Conservation (phyloP, 2,888 invertebrate species). For the Melitaea athalia region DNA sequence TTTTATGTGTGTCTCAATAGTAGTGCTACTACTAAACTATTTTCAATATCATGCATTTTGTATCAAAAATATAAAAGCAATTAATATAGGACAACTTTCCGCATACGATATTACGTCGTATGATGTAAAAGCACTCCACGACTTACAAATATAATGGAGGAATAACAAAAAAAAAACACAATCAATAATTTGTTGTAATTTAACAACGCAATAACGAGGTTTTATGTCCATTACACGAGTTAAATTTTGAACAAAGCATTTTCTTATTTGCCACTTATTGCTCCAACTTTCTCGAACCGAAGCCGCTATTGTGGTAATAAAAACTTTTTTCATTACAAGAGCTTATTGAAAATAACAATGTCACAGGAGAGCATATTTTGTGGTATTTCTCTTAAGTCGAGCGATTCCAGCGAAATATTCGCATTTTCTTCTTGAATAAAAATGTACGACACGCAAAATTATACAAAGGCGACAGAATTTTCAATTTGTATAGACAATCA, state of each 20-base stretch:
- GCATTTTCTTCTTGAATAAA: constrained; percentile 4
- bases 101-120: neutral
- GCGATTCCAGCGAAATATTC: constrained; percentile 24
- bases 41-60: no score
- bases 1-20: no score
- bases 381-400: constrained; percentile 34
- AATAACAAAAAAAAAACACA: neutral
- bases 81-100: neutral
- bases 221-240: constrained; percentile 44
- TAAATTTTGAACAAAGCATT: constrained; percentile 48
- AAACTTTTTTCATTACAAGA: constrained; percentile 78
- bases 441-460: neutral
- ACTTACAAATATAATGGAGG: neutral
- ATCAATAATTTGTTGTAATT: constrained; percentile 21
- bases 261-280: constrained; percentile 50
- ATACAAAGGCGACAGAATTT: neutral
- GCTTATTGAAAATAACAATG: constrained; percentile 78
- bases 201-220: constrained; percentile 18
- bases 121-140: neutral
- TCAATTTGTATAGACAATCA: neutral
- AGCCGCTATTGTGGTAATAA: constrained; percentile 67
- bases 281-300: constrained; percentile 45
- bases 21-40: no score
- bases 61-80: no score
- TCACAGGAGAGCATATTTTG: constrained; percentile 50